phyloP scores from a whole-genome alignment of 2,888 invertebrate species.

The Mesochorus sp. region DNA sequence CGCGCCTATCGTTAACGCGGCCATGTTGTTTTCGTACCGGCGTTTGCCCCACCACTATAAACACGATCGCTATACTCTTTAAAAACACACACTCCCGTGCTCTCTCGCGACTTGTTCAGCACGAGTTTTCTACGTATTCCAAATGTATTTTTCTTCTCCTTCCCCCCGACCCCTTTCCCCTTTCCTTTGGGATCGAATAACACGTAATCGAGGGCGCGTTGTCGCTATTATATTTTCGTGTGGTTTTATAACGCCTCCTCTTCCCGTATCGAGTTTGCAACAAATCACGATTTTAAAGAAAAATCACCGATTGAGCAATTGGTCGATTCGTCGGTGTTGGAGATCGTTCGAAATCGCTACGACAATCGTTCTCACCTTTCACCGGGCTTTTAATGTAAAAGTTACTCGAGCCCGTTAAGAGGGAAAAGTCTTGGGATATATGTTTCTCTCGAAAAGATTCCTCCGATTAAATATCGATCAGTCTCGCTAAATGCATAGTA shows the following conservation, averaged over 20 bases:
- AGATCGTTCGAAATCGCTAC: no score
- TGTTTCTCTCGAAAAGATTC: not conserved
- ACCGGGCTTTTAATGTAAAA: slow-evolving; percentile 64
- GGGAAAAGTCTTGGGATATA: not conserved
- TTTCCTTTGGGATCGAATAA: not conserved
- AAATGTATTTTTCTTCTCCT: not conserved
- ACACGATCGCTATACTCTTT: not conserved
- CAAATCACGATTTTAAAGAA: no score
- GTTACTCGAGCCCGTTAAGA: not conserved
- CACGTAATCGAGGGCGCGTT: no score
- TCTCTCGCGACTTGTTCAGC: slow-evolving; percentile 15
- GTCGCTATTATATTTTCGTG: no score
- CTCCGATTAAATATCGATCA: slow-evolving; percentile 20
- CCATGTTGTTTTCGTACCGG: slow-evolving; percentile 66
- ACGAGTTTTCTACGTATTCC: slow-evolving; percentile 62
- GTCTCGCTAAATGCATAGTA: slow-evolving; percentile 21
- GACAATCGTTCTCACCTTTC: no score
- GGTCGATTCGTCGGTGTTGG: no score
- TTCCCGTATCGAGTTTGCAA: no score
- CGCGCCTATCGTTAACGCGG: slow-evolving; percentile 61
- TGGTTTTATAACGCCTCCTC: no score
- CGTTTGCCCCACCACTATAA: not conserved
- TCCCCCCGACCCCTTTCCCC: no score
- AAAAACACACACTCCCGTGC: not conserved
- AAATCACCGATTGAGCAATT: no score